These are phyloP conservation scores for Nomada fabriciana DNA, from an alignment of 2,888 invertebrate genomes.

Conservation along the genomic window DNA sequence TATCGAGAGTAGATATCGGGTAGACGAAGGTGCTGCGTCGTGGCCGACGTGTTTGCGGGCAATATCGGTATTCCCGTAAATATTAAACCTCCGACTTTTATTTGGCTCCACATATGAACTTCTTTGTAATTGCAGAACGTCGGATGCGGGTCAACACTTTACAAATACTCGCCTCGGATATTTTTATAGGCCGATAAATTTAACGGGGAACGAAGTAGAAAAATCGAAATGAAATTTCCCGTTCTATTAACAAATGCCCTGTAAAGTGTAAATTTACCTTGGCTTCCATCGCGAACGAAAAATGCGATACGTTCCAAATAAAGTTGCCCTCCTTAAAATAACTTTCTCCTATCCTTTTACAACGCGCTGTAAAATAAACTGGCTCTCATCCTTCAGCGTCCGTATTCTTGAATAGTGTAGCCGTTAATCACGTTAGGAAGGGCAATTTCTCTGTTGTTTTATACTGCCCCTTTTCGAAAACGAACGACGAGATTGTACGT, in stretches of 20 bases:
- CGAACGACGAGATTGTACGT: not conserved
- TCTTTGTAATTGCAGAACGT: not conserved
- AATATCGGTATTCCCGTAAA: conserved; percentile 1
- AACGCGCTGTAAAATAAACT: conserved; percentile 30
- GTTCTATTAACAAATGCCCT: not conserved
- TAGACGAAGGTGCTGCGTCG: conserved; percentile 12
- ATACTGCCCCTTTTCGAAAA: not conserved
- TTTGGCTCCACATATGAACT: not conserved
- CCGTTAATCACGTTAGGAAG: conserved; percentile 14
- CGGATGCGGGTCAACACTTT: not conserved
- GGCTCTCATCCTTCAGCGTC: not conserved
- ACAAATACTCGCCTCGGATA: not conserved
- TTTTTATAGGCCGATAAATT: not conserved
- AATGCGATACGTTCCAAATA: not conserved
- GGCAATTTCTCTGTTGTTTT: not conserved
- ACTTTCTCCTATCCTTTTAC: conserved; percentile 1
- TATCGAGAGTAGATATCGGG: conserved; percentile 14
- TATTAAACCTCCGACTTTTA: conserved; percentile 9
- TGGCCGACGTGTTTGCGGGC: not conserved
- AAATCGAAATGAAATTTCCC: not conserved
- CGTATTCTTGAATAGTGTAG: conserved; percentile 18
- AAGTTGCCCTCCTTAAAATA: conserved; percentile 8
- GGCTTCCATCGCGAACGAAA: not conserved
- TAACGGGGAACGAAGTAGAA: not conserved
- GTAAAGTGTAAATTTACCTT: not conserved